Evolutionary conservation across 2,888 invertebrate genomes (phyloP), one percentile per base, ranked within the genome.

Genomic region (Hypercompe scribonia): DNA sequence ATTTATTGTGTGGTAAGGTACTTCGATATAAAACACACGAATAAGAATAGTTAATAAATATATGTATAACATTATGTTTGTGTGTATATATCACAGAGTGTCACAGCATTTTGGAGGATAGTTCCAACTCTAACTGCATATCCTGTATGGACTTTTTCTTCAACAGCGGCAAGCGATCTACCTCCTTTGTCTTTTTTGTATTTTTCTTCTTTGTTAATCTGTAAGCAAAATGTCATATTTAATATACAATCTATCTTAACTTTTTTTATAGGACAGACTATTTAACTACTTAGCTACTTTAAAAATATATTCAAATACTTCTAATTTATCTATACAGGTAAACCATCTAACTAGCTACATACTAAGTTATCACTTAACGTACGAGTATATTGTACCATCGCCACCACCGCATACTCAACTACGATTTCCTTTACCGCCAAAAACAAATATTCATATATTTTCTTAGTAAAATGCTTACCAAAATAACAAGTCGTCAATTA

Each of bases 191-290:
- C 92, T 97, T 97, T 89, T 96, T 96, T 46, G 93, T 89, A 76
- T 96, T 96, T 88, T 96, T 97, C 80, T 96, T 96, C 90, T 96
- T 97, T 69, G 94, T 95, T 87, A 95, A 93, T 78, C 96, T 96
- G 89, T 0, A 85, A 63, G 39, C 28, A 61, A 68, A 68, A 61
- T 39, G 0, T 18, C 2, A 7, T 15, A 3, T 31, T 39, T 28
- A 61, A 28, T 31, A 61, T 2, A 5, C 31, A 31, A 15, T 31
- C 31, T 18, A 31, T 15, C 11, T 28, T 18, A 18, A 61, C 31
- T 61, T 18, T 58, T 11, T 58, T 1, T 15, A 28, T 1, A 11
- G 15, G 18, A 7, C 5, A 18, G 15, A 31, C 18, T 31, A 15
- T 61, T 18, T 18, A 61, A 61, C 18, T 61, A 61, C 31, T 18